Percentiles rank a stretch among this genome's conserved stretches.
These are phyloP conservation scores for Melanostigma gelatinosum DNA, from an alignment of 2,113 vertebrate species.

Conservation along the genomic window DNA sequence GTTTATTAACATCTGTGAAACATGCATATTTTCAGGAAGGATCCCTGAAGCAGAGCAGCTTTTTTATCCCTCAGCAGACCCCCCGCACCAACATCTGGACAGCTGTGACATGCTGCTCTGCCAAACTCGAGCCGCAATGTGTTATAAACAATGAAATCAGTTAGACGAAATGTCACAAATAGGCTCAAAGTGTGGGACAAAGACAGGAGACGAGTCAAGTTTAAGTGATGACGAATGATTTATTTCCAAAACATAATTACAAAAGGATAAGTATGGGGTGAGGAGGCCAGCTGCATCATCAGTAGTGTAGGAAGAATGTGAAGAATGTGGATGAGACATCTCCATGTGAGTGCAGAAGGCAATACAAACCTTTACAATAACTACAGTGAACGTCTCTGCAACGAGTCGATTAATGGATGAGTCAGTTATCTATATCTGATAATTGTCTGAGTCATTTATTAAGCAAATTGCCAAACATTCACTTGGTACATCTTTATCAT, in stretches of 20 bases:
- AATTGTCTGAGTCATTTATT: neutral
- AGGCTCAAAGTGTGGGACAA: neutral
- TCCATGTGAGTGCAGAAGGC: neutral
- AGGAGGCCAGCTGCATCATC: neutral
- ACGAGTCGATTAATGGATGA: neutral
- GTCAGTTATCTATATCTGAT: neutral
- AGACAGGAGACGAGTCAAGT: neutral
- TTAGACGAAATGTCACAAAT: neutral
- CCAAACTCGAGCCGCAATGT: neutral
- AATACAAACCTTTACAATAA: neutral
- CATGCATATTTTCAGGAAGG: neutral
- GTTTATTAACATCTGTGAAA: neutral
- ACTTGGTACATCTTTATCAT: neutral
- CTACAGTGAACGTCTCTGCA: neutral
- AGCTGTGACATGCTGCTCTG: neutral
- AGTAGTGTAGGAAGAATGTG: neutral
- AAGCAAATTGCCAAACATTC: neutral
- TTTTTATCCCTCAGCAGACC: neutral
- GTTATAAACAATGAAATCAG: slow-evolving; percentile 4
- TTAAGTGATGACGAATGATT: neutral
- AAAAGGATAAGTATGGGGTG: neutral
- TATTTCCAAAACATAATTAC: neutral
- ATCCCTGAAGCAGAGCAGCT: neutral
- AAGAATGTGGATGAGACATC: neutral
- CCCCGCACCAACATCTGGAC: neutral